Base-by-base conservation (phyloP, 2,888 invertebrate species). In the Heliconius ismenius region DNA sequence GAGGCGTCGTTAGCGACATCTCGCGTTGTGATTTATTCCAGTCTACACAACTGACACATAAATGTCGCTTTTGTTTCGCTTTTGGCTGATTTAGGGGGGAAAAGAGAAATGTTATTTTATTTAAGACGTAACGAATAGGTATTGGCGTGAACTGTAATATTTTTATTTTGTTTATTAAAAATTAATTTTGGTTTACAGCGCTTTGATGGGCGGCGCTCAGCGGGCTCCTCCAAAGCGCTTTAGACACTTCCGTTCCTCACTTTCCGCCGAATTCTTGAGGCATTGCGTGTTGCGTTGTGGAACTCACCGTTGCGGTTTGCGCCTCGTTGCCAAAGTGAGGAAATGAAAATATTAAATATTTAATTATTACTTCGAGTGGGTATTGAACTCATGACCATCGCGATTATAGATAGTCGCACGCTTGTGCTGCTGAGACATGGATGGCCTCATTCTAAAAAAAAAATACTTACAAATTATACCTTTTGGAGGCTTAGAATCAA, bases 51-150 rank as follows among this genome's bases (percentile, higher is more conserved):
- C 90, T 92, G 93, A 91, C 92, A 93, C 90, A 93, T 93, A 92
- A 92, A 92, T 89, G 93, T 93, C 93, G 89, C 89, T 89, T 91
- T 92, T 93, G 92, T 90, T 91, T 91, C 92, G 87, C 89, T 90
- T 92, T 90, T 85, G 81, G 80, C 84, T 86, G 86, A 91, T 91
- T 81, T 81, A 80, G 74, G 76, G 74, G 76, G 18, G 74, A 63
- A 76, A 36, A 54, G 74, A 60, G 24, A 49, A 32, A 32, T 64
- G 72, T 75, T 65, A 70, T 70, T 75, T 39, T 62, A 21, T 32
- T 60, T 62, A 69, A 73, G n/a, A 43, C 4, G 15, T 49, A 67
- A 54, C 26, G 36, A 60, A 32, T 68, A 43, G n/a, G 3, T 68
- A 4, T 58, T 64, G 24, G 65, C 7, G 9, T 18, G 2, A 63